Evolutionary conservation across 1,140 invertebrate species (phyloP).

Genomic region (Drosophila kohkoa): DNA sequence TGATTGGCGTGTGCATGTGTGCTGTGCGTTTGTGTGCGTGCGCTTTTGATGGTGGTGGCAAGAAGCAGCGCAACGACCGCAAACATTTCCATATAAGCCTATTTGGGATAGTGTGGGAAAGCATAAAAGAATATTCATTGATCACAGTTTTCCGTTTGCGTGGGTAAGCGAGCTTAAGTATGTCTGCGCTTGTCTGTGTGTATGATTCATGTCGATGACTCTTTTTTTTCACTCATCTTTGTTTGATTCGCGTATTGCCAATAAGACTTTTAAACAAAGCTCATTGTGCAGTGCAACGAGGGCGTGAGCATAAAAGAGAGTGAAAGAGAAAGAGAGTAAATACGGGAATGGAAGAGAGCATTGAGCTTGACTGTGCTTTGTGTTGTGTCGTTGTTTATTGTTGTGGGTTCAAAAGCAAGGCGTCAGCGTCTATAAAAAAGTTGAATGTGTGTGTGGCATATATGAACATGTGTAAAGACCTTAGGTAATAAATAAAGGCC

Average conservation of each 20-base stretch:
- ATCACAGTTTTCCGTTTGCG: conserved; percentile 39
- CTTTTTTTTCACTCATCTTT: conserved; percentile 45
- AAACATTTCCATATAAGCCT: conserved; percentile 81
- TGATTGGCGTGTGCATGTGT: conserved; percentile 57
- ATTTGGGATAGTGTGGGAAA: conserved; percentile 45
- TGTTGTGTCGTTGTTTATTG: conserved; percentile 29
- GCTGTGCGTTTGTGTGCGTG: conserved; percentile 51
- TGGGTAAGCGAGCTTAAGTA: conserved; percentile 3
- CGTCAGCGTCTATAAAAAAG: conserved; percentile 46
- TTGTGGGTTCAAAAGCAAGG: conserved; percentile 10
- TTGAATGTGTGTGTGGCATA: background rate
- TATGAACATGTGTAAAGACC: background rate
- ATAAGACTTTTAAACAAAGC: conserved; percentile 69
- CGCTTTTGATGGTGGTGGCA: conserved; percentile 67
- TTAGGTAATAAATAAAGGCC: conserved; percentile 31
- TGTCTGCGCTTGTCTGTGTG: conserved; percentile 32
- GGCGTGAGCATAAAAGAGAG: background rate
- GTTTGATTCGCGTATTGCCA: conserved; percentile 56
- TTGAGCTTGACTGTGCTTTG: conserved; percentile 17
- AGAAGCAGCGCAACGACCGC: conserved; percentile 74
- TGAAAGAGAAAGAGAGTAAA: background rate
- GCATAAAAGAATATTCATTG: conserved; percentile 73
- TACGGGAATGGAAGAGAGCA: background rate
- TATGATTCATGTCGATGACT: conserved; percentile 59
- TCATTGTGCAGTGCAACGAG: conserved; percentile 51